phyloP scores from a whole-genome alignment of 53 echinoderm and acorn worm species.

The Paracentrotus lividus region DNA sequence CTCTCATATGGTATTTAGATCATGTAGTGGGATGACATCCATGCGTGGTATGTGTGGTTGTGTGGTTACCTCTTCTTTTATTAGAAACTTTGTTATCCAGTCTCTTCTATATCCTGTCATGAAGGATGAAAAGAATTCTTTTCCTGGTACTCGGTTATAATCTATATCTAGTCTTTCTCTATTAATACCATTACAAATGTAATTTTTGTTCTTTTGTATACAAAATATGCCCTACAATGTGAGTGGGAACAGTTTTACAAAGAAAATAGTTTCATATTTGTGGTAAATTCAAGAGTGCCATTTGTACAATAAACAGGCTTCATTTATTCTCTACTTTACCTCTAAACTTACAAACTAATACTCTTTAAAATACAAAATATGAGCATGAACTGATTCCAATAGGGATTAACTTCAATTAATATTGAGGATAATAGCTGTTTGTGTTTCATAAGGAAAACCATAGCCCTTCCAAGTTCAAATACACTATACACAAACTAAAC shows the following conservation, averaged over 20 bases:
- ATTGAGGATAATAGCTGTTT: no score
- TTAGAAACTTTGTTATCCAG: neutral
- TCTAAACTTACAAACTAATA: neutral
- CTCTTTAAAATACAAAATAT: no score
- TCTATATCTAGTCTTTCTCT: neutral
- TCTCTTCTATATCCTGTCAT: neutral
- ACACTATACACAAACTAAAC: no score
- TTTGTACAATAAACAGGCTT: neutral
- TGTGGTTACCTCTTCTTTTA: neutral
- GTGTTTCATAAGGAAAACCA: no score
- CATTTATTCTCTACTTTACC: neutral
- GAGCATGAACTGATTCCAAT: no score
- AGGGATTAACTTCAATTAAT: no score
- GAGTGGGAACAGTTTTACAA: neutral
- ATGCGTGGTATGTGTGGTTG: constrained; percentile 12
- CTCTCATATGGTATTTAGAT: neutral
- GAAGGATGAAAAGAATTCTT: neutral
- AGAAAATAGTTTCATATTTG: neutral
- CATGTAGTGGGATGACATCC: neutral
- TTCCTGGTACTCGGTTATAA: neutral
- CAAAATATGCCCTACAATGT: neutral
- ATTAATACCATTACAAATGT: neutral
- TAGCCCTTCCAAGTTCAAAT: no score
- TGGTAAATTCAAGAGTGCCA: neutral
- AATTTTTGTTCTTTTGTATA: neutral